phyloP scores from a whole-genome alignment of 2,888 invertebrate species.

The Amiota communis region DNA sequence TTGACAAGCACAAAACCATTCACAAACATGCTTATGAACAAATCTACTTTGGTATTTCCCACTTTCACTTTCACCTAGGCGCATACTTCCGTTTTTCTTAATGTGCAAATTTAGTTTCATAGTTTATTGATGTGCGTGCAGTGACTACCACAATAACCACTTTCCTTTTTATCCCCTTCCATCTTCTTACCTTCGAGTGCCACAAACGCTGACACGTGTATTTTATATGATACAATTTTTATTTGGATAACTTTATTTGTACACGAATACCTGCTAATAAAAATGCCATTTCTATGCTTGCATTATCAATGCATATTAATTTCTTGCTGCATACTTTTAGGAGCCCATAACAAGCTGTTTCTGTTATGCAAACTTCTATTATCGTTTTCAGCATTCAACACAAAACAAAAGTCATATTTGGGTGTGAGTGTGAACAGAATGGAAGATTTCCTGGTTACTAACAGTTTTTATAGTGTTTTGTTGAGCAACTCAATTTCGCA shows the following conservation, averaged over 20 bases:
- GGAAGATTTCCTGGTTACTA: no score
- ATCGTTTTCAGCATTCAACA: no score
- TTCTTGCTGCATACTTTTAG: not conserved
- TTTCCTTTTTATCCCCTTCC: not conserved
- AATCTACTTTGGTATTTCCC: not conserved
- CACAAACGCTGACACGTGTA: not conserved
- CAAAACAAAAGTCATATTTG: no score
- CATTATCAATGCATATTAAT: conserved; percentile 22
- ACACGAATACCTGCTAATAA: conserved; percentile 14
- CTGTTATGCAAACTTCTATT: not conserved
- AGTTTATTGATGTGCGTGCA: conserved; percentile 9
- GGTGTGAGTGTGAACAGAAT: no score
- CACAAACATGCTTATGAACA: no score
- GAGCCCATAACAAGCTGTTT: not conserved
- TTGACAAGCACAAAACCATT: no score
- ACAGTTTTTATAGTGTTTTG: not conserved
- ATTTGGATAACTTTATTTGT: conserved; percentile 8
- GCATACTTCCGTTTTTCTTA: not conserved
- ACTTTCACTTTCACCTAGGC: not conserved
- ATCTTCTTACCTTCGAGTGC: not conserved
- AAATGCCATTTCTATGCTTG: not conserved
- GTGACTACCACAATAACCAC: not conserved
- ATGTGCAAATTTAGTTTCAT: not conserved
- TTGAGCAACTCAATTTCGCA: not conserved
- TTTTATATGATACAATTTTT: not conserved